phyloP scores from a whole-genome alignment of 2,113 vertebrate species.

The Neogobius melanostomus region DNA sequence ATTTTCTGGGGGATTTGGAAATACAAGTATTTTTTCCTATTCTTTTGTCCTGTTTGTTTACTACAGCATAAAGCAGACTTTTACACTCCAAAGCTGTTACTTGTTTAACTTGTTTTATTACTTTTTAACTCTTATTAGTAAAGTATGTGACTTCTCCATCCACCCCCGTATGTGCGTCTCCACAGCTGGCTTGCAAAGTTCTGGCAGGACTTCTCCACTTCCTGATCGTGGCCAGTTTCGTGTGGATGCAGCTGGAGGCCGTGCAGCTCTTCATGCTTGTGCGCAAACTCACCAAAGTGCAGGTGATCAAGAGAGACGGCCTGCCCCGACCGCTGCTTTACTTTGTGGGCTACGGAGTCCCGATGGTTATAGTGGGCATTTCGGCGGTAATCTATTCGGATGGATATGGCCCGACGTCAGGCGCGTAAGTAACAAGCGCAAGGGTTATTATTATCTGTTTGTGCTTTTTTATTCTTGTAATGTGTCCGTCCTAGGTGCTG shows the following conservation, averaged over 20 bases:
- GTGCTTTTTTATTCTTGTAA: background rate
- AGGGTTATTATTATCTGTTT: background rate
- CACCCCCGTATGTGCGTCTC: constrained; percentile 6
- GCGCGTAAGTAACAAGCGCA: constrained; percentile 26
- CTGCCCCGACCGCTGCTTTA: constrained; percentile 69
- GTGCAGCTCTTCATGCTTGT: constrained; percentile 82
- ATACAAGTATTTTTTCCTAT: too few species aligned
- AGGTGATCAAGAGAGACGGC: constrained; percentile 76
- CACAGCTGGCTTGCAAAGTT: constrained; percentile 61
- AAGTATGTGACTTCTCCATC: too few species aligned
- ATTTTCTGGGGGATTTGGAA: too few species aligned
- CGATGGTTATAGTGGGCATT: constrained; percentile 74
- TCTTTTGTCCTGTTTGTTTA: too few species aligned
- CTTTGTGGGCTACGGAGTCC: constrained; percentile 78
- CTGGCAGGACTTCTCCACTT: constrained; percentile 67
- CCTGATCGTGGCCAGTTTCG: constrained; percentile 76
- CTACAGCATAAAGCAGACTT: too few species aligned
- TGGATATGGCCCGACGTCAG: constrained; percentile 71
- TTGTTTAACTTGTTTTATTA: too few species aligned
- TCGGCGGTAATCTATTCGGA: constrained; percentile 61
- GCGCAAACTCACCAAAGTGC: constrained; percentile 66
- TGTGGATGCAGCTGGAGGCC: constrained; percentile 85
- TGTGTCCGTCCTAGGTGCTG: constrained; percentile 74
- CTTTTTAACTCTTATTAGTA: too few species aligned
- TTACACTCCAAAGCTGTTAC: too few species aligned